A percentile compares a stretch with the other conserved stretches of the same genome.
phyloP scores from a whole-genome alignment of 2,797 vertebrate genomes.

The Melanotaenia nigrans region DNA sequence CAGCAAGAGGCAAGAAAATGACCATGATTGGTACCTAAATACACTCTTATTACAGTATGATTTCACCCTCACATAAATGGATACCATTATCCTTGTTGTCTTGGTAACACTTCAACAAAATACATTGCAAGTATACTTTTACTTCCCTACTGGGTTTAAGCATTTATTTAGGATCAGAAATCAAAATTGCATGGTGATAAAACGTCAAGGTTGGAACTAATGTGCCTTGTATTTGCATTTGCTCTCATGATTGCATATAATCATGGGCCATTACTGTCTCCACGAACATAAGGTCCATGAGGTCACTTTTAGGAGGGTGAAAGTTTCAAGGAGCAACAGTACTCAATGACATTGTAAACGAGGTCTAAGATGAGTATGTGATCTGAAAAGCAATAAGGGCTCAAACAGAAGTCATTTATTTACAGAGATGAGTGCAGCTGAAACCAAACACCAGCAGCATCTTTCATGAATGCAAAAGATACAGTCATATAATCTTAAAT shows the following conservation, averaged over 20 bases:
- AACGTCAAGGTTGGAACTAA: background rate
- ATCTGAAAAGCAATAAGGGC: no score
- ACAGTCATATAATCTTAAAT: background rate
- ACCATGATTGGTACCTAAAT: background rate
- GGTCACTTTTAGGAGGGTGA: background rate
- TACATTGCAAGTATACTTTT: background rate
- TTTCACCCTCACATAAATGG: background rate
- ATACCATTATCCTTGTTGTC: background rate
- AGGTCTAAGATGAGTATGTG: no score
- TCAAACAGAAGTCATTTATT: background rate
- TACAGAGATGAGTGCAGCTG: background rate
- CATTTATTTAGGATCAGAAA: background rate
- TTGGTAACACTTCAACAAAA: background rate
- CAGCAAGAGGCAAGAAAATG: background rate
- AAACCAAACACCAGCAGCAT: background rate
- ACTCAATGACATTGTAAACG: background rate
- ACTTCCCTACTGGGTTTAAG: background rate
- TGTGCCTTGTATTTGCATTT: background rate
- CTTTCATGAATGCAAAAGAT: no score
- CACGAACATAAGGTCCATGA: background rate
- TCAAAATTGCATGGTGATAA: background rate
- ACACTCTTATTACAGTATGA: background rate
- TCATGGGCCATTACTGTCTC: background rate
- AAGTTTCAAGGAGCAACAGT: background rate
- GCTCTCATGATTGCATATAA: background rate